Conservation (phyloP, 2,888 invertebrate species). For the Apoda limacodes region DNA sequence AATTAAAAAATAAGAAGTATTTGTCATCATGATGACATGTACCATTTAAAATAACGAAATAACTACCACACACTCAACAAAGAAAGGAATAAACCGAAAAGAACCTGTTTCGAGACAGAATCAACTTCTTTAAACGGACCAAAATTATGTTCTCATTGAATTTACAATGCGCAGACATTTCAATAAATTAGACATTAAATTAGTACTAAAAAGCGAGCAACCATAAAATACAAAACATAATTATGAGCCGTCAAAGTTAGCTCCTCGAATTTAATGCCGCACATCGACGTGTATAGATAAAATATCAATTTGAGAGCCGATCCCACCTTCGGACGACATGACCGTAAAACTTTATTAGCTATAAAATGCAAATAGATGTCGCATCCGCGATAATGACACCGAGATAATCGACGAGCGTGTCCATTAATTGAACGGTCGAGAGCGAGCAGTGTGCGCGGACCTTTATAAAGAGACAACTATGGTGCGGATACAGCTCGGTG, state of each 20-base stretch:
- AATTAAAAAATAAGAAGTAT: no score
- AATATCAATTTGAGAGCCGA: conserved; percentile 45
- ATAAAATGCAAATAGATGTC: conserved; percentile 48
- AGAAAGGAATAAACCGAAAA: no score
- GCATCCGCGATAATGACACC: conserved; percentile 35
- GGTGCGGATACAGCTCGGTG: no score
- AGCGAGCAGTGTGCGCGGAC: no score
- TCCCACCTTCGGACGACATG: conserved; percentile 38
- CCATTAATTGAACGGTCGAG: conserved; percentile 29
- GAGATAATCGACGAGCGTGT: conserved; percentile 34
- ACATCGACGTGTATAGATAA: conserved; percentile 31
- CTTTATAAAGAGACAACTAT: no score
- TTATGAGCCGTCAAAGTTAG: background rate
- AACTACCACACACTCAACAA: no score
- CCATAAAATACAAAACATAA: background rate
- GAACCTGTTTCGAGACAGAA: no score
- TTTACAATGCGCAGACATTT: background rate
- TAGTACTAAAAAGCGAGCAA: background rate
- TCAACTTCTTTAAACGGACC: no score
- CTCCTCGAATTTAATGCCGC: background rate
- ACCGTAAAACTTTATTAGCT: conserved; percentile 46
- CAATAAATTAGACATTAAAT: background rate
- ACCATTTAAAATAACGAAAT: no score
- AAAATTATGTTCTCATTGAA: no score
- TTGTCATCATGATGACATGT: no score